These are phyloP conservation scores for Pseudococcus viburni DNA, from an alignment of 2,888 invertebrate species.

Conservation along the genomic window DNA sequence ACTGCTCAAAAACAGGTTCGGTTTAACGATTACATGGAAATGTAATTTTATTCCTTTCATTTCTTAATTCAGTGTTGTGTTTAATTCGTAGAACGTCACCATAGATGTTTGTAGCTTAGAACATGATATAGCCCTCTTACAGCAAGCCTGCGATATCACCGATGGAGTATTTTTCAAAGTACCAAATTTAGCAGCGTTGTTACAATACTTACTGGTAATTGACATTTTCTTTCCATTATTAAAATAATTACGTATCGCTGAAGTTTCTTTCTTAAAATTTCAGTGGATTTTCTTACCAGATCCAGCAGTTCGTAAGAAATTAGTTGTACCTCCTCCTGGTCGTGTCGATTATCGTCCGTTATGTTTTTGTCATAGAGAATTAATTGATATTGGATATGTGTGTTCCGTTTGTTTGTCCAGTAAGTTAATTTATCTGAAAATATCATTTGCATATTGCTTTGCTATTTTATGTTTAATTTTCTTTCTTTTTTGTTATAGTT, in stretches of 20 bases:
- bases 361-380: conserved; percentile 96
- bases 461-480: conserved; percentile 71
- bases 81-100: conserved; percentile 80
- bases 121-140: conserved; percentile 89
- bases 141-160: conserved; percentile 97
- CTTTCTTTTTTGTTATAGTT: conserved; percentile 77
- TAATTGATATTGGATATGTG: conserved; percentile 96
- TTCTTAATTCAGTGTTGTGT: too few species aligned
- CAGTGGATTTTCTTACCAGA: conserved; percentile 96
- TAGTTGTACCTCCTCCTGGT: conserved; percentile 89
- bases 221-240: background rate
- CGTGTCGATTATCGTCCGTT: conserved; percentile 97
- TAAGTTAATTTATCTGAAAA: conserved; percentile 72
- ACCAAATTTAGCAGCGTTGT: conserved; percentile 86
- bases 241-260: background rate
- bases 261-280: conserved; percentile 68
- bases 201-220: conserved; percentile 87
- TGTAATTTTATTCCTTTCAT: conserved; percentile 65
- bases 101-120: conserved; percentile 95
- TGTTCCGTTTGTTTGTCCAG: conserved; percentile 98
- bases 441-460: background rate
- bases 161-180: conserved; percentile 89
- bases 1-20: conserved; percentile 86
- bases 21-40: background rate
- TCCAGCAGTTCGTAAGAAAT: conserved; percentile 81